Evolutionary conservation across 2,888 invertebrate genomes (phyloP), one percentile per base, ranked within the genome.

Genomic region (Drosophila seclusa): DNA sequence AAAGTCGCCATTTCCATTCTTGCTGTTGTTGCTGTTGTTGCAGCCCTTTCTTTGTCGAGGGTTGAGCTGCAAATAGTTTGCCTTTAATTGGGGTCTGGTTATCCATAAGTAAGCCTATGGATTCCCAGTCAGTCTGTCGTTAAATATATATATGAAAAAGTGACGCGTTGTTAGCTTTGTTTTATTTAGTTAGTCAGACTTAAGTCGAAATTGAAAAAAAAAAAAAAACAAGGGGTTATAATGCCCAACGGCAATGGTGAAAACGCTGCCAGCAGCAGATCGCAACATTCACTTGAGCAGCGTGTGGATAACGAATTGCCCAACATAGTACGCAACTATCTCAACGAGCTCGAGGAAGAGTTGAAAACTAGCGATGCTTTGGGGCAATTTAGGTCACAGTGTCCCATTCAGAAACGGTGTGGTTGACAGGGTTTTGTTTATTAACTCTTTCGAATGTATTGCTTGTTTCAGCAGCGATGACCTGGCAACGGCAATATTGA

Each of bases 401-500:
- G 42, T 36, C 74, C 80, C 11, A 38, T 59, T 18, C 85, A 87
- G 6, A 87, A 78, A 70, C 88, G 86, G 89, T 89, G 74, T 53
- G 76, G 13, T 16, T 29, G 10, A 10, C 18, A 13, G 10, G 11
- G 6, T 21, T 38, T 16, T 21, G 5, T 38, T 57, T 4, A 24
- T 29, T 29, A n/a, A 21, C 11, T n/a, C 29, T 42, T 10, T 42
- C 10, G 16, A 40, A 10, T 31, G 6, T 31, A 21, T 21, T 38
- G 5, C 68, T 65, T 67, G 36, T 58, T 50, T 68, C 92, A 94
- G 73, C 92, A 96, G 96, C 92, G 98, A 98, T 93, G 98, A 98
- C 95, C 95, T 99, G 94, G 98, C 99, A 75, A 99, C 99, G 90
- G 99, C 99, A 89, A 99, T 99, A 94, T 95, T 99, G 91, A 97